Evolutionary conservation across 1,140 invertebrate species (phyloP).

Genomic region (Asbolus verrucosus): DNA sequence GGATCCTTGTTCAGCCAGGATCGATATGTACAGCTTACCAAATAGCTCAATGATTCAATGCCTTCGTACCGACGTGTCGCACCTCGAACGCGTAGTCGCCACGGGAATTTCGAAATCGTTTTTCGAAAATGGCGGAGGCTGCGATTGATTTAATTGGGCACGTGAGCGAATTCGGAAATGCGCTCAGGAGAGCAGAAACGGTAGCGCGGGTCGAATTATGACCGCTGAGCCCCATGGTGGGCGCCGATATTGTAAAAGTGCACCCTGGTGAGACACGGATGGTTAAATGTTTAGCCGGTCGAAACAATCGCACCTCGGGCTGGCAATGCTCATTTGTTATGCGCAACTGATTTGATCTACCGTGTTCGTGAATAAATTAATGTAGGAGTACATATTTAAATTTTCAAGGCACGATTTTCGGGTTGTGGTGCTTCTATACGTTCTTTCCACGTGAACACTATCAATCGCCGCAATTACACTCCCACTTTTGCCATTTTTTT

Average conservation of each 20-base stretch:
- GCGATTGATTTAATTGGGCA: too few relatives aligned
- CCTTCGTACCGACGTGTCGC: background rate
- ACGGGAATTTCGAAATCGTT: background rate
- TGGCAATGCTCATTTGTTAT: constrained; percentile 56
- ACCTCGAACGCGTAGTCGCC: background rate
- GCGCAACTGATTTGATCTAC: constrained; percentile 58
- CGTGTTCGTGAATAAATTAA: constrained; percentile 56
- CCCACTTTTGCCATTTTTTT: background rate
- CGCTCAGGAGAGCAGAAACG: background rate
- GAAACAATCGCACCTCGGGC: constrained; percentile 57
- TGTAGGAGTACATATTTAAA: constrained; percentile 50
- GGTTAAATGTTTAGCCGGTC: constrained; percentile 49
- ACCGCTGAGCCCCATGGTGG: constrained; percentile 11
- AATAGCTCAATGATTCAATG: constrained; percentile 38
- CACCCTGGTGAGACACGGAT: constrained; percentile 47
- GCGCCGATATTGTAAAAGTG: constrained; percentile 48
- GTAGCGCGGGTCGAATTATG: background rate
- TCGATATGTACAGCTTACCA: constrained; percentile 38
- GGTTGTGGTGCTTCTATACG: constrained; percentile 17
- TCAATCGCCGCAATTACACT: constrained; percentile 2
- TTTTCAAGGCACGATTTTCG: constrained; percentile 17
- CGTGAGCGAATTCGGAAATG: too few relatives aligned
- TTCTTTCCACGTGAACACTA: background rate
- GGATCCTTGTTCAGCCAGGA: constrained; percentile 45
- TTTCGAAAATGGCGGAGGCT: background rate